phyloP scores from a whole-genome alignment of 2,888 invertebrate genomes.

The Endomychus coccineus region DNA sequence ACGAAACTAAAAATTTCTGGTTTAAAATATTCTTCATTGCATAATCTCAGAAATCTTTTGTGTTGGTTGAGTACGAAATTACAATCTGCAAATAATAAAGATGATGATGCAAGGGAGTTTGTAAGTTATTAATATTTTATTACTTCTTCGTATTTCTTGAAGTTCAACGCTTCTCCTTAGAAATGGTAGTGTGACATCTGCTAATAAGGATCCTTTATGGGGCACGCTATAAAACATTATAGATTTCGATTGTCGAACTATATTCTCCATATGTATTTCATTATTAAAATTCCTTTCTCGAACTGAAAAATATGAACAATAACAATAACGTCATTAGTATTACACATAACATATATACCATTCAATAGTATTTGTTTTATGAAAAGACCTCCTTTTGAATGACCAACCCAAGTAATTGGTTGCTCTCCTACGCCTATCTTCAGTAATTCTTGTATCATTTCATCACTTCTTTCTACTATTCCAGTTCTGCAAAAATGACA shows the following conservation, averaged over 20 bases:
- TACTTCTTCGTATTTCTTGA: conserved; percentile 71
- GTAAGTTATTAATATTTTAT: conserved; percentile 11
- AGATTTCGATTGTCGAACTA: conserved; percentile 44
- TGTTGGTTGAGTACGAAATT: conserved; percentile 62
- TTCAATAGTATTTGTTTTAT: conserved; percentile 76
- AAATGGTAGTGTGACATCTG: conserved; percentile 64
- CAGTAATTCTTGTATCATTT: conserved; percentile 60
- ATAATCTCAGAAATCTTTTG: conserved; percentile 51
- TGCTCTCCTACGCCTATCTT: conserved; percentile 62
- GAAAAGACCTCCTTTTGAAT: conserved; percentile 82
- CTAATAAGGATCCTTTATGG: conserved; percentile 73
- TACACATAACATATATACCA: conserved; percentile 42
- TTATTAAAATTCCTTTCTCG: conserved; percentile 6
- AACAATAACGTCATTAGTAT: too few relatives aligned
- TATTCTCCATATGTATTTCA: conserved; percentile 6
- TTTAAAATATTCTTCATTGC: conserved; percentile 46
- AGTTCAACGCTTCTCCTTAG: conserved; percentile 71
- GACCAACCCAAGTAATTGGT: conserved; percentile 79
- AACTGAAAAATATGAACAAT: too few relatives aligned
- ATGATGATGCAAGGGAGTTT: not conserved
- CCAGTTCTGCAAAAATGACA: conserved; percentile 49
- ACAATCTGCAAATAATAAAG: conserved; percentile 52
- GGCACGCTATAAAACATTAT: conserved; percentile 84
- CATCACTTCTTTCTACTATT: conserved; percentile 59
- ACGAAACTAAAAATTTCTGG: conserved; percentile 66